phyloP scores from a whole-genome alignment of 2,113 vertebrate species.

The Chionomys nivalis region DNA sequence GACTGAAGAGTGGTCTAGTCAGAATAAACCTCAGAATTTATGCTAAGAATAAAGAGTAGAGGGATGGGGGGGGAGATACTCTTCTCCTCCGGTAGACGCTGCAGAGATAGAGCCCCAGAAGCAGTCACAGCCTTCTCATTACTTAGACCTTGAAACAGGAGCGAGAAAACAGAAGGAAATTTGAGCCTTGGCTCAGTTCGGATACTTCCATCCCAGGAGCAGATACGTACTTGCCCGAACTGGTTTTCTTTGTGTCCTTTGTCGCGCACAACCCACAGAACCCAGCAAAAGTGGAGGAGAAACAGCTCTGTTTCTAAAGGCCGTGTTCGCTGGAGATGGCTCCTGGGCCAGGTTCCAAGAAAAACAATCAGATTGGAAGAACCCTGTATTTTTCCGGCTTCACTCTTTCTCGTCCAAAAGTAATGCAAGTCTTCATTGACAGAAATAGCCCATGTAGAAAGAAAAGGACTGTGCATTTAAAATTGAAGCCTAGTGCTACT shows the following conservation, averaged over 20 bases:
- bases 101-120: neutral
- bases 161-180: neutral
- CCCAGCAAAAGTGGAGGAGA: neutral
- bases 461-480: neutral
- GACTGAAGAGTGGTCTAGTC: neutral
- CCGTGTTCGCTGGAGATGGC: neutral
- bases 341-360: neutral
- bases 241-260: neutral
- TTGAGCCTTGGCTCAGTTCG: neutral
- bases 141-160: neutral
- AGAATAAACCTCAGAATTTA: neutral
- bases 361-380: neutral
- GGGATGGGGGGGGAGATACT: neutral
- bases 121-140: neutral
- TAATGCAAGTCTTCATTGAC: neutral
- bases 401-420: neutral
- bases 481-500: neutral
- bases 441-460: neutral
- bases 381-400: slow-evolving; percentile 1
- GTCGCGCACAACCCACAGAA: neutral
- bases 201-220: neutral
- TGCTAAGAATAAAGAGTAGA: neutral
- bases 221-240: slow-evolving; percentile 19
- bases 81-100: neutral
- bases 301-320: neutral